Base-by-base conservation (phyloP, 35 echinoderm and acorn worm genomes). In the Heliocidaris tuberculata region DNA sequence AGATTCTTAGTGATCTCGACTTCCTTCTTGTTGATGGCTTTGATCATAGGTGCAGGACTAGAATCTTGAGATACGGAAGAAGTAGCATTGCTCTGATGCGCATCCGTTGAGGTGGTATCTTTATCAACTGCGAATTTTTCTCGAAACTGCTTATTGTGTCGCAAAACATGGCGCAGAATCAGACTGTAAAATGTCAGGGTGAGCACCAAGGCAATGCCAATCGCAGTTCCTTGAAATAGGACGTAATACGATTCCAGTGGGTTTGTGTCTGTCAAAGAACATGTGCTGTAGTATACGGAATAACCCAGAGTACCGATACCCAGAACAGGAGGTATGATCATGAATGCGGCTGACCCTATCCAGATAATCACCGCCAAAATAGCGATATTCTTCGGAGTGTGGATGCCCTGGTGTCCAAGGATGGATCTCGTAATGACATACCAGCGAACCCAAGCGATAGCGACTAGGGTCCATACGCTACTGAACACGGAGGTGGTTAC, bases 291-390 rank as follows among this genome's bases (percentile, higher is more conserved):
- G 31, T 95, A 93, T 21, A 86, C 59, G 85, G 97, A 96, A 49
- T 97, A 99, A 6, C 98, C 98, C n/a, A 99, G 94, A 30, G 95
- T 93, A 0, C 98, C 98, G 17, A 99, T 85, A 4, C 98, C 98
- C 24, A 99, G 95, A 21, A 94, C 12, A 6, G 88, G 88, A 0
- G 98, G 98, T 35, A 99, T 6, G 48, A 54, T 78, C 7, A 96
- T 95, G 27, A 93, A 93, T 42, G 96, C n/a, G 5, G 94, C 94
- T 4, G 98, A 95, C 32, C 95, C 48, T 15, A 95, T 15, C 98
- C 98, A 99, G 6, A 95, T 95, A 7, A 99, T 27, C 47, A 96
- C 59, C 7, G 94, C 95, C 2, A 94, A 93, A 9, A 61, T 90
- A 2, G 95, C 30, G 10, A 97, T 60, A 30, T 94, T 96, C 50